Evolutionary conservation across 2,888 invertebrate genomes (phyloP), one percentile per base, ranked within the genome.

Genomic region (Azorinus chamasolen): DNA sequence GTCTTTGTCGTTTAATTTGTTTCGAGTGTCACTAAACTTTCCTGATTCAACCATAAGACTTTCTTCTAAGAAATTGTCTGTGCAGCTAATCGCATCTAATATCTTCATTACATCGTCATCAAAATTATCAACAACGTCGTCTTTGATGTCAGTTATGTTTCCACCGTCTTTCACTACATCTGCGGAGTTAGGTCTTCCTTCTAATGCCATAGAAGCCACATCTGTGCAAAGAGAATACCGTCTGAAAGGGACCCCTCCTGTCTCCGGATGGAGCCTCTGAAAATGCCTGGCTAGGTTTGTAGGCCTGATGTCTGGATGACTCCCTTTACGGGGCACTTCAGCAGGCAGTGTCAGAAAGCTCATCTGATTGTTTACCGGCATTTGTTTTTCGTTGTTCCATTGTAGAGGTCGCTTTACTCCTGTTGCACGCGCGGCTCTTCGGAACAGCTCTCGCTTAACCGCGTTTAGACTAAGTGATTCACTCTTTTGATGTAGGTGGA

Each of bases 361-460:
- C 10, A 10, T 10, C 10, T 32, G 4, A 4, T 32, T 32, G 5
- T 32, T 32, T 32, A 50, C 39, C 14, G 65, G 65, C 24, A 32
- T 65, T 8, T 72, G 58, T 50, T 25, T 20, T 37, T 53, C 54
- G 0, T 43, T 27, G 25, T 72, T 53, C 72, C 72, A 72, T 0
- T 27, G 24, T 4, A 55, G 39, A 16, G 25, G 27, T 16, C 37
- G 14, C 25, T 72, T 45, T 24, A 64, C 41, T 6, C 64, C 64
- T 1, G 64, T 43, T 4, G 32, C 25, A n/a, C 24, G 10, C 6
- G 37, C 57, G 10, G 72, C 72, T 25, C 37, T 24, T 1, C 16
- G 43, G 32, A 64, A 72, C 10, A 72, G 37, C 10, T 22, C 46
- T 25, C 16, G 18, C 27, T 64, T 72, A 2, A 53, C 53, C n/a